Conservation (phyloP, 2,113 vertebrate genomes). For the Pheucticus melanocephalus region DNA sequence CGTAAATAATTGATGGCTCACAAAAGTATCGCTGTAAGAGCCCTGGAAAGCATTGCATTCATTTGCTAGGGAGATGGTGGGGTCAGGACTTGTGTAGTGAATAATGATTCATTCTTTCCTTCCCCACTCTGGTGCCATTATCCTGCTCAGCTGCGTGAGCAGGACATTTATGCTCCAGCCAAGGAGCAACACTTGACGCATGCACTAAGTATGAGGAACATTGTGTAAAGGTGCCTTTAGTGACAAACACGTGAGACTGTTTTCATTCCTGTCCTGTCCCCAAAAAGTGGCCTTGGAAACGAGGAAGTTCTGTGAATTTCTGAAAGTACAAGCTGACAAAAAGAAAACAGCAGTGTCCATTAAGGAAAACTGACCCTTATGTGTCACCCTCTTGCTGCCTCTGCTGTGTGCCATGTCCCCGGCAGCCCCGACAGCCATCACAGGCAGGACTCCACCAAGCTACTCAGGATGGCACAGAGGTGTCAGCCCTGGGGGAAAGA, state of each 20-base stretch:
- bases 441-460: background rate
- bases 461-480: background rate
- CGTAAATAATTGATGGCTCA: constrained; percentile 75
- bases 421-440: background rate
- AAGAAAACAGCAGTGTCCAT: fast-evolving
- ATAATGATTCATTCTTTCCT: constrained; percentile 56
- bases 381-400: fast-evolving
- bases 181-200: background rate
- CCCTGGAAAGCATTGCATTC: constrained; percentile 24
- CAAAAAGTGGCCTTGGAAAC: background rate
- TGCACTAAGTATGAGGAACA: background rate
- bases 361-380: background rate
- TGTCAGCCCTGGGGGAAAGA: background rate
- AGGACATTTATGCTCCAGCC: background rate
- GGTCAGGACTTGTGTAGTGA: constrained; percentile 45
- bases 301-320: background rate
- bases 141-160: background rate
- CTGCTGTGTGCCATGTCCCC: background rate
- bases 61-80: constrained; percentile 38
- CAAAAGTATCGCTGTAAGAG: constrained; percentile 57
- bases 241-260: background rate
- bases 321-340: background rate
- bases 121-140: background rate
- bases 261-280: background rate
- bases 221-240: background rate